Evolutionary conservation across 2,113 vertebrate genomes (phyloP), one percentile per base, ranked within the genome.

Genomic region (Ageneiosus marmoratus): DNA sequence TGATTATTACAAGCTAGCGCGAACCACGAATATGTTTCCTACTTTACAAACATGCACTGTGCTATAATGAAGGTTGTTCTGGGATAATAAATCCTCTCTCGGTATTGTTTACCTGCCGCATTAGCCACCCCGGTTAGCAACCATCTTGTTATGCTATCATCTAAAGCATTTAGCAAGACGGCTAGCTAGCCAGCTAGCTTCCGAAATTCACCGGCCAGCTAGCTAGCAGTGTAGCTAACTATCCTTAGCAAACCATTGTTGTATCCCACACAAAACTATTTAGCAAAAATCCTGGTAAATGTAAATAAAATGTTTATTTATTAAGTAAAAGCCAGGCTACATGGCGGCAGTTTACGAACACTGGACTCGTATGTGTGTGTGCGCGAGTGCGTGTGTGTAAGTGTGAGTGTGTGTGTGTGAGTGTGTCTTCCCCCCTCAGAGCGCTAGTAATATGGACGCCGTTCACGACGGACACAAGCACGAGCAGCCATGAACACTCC

Each of bases 401-500:
- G n/a, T 18, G 70, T 16, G n/a, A 16, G n/a, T 4, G 27, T 51
- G 72, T 32, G n/a, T 20, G 46, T 20, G 63, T 2, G 63, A 13
- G 32, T 32, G 12, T 51, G 56, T 51, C 82, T 24, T 32, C 60
- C 46, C 44, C 11, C 24, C 34, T 34, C 50, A 53, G 37, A 44
- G 76, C 48, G 34, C 29, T 73, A 58, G 81, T 79, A 79, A 82
- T 55, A 76, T 86, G 83, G 83, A 78, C 75, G 80, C 77, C 80
- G 81, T 74, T 86, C 77, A 81, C 84, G 84, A 83, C 70, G 72
- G 81, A 86, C 80, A 86, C 85, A 82, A 70, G 80, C 91, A 87
- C 90, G 90, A 90, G 91, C 92, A 85, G 89, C 92, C 92, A 91
- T 89, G 92, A 93, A 84, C 90, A 88, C 87, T 86, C 88, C 86